Evolutionary conservation across 2,797 vertebrate species (phyloP).

Genomic region (Sardinella longiceps): DNA sequence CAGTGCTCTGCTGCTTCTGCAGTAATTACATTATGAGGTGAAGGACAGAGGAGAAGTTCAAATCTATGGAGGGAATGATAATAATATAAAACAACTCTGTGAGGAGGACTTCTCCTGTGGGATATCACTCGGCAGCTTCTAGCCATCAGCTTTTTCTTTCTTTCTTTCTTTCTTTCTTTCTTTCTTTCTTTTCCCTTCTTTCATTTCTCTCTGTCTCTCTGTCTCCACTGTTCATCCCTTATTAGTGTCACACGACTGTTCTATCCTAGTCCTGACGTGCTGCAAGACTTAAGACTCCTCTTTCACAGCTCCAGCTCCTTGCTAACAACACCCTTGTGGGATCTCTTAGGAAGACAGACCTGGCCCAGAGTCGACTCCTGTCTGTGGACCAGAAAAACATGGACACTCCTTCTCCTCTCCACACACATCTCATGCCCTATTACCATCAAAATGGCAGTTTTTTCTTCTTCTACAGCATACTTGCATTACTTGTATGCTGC

Average conservation of each 20-base stretch:
- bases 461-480: too few relatives aligned
- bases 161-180: too few relatives aligned
- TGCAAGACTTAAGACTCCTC: background rate
- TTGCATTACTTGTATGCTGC: too few relatives aligned
- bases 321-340: background rate
- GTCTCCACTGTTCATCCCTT: background rate
- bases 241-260: background rate
- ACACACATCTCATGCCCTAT: background rate
- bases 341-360: background rate
- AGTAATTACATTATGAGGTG: background rate
- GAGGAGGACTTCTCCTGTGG: background rate
- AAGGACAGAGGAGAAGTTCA: background rate
- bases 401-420: background rate
- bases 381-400: background rate
- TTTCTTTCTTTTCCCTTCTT: background rate
- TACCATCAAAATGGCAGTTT: too few relatives aligned
- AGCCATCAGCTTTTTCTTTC: background rate
- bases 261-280: background rate
- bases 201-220: background rate
- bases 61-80: background rate
- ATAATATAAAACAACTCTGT: background rate
- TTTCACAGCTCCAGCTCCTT: background rate
- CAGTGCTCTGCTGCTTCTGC: background rate
- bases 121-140: background rate
- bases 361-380: background rate